Percentiles rank a stretch among this genome's conserved stretches.
Conservation (phyloP, 2,797 vertebrate genomes). For the Cyprinodon diabolis region DNA sequence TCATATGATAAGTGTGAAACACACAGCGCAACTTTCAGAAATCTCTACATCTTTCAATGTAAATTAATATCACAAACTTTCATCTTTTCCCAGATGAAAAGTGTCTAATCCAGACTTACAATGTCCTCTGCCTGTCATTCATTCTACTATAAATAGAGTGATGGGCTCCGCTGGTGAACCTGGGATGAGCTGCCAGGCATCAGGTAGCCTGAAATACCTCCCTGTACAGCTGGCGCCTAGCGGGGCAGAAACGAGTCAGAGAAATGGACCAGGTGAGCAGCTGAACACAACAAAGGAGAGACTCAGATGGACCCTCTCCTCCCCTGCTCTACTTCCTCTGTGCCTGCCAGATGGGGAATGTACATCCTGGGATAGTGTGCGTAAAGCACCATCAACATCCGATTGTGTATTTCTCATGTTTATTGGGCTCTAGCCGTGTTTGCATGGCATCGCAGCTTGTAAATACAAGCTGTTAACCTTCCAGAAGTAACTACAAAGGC, state of each 20-base stretch:
- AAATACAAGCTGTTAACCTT: background rate
- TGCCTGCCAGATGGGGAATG: constrained; percentile 45
- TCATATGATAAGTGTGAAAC: background rate
- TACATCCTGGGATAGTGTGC: constrained; percentile 11
- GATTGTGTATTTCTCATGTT: constrained; percentile 18
- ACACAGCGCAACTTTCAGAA: background rate
- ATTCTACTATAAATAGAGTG: constrained; percentile 37
- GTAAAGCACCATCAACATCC: constrained; percentile 32
- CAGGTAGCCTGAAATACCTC: constrained; percentile 50
- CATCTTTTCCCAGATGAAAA: background rate
- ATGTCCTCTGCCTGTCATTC: constrained; percentile 40
- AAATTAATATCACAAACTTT: background rate
- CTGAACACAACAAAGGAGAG: constrained; percentile 18
- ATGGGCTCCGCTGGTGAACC: constrained; percentile 31
- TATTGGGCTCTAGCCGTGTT: background rate
- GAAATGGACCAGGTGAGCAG: constrained; percentile 61
- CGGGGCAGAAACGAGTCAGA: constrained; percentile 56
- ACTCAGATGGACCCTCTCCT: constrained; percentile 21
- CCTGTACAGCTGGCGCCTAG: constrained; percentile 61
- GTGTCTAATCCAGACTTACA: constrained; percentile 8
- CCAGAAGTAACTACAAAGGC: background rate
- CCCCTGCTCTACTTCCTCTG: constrained; percentile 64
- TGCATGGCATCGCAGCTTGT: background rate
- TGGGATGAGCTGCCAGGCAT: constrained; percentile 19
- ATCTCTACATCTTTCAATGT: background rate